Percentiles rank a stretch among this genome's conserved stretches.
phyloP scores from a whole-genome alignment of 2,888 invertebrate genomes.

The Pterobdella sp. region DNA sequence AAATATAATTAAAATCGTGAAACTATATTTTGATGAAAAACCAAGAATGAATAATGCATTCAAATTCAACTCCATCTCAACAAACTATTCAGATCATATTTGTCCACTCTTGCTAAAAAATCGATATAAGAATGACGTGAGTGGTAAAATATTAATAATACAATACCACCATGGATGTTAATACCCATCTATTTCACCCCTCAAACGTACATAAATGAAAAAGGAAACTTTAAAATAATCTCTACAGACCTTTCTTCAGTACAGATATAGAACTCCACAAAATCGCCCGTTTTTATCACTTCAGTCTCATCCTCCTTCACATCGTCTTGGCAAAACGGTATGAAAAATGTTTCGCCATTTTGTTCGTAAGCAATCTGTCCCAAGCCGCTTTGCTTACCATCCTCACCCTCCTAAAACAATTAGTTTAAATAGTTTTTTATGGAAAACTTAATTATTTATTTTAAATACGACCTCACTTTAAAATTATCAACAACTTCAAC shows the following conservation, averaged over 20 bases:
- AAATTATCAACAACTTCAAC: neutral
- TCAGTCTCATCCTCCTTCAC: constrained; percentile 59
- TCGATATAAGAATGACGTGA: no score
- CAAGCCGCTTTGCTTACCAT: constrained; percentile 40
- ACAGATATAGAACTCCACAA: constrained; percentile 91
- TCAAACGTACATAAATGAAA: no score
- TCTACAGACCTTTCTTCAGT: constrained; percentile 80
- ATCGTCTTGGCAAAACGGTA: constrained; percentile 91
- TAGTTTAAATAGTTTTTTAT: neutral
- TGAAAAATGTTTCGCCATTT: constrained; percentile 92
- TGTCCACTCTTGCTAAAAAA: no score
- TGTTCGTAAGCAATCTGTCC: constrained; percentile 95
- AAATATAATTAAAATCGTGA: no score
- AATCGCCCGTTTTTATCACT: constrained; percentile 77
- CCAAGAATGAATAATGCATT: no score
- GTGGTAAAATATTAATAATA: no score
- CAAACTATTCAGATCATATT: no score
- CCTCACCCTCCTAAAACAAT: neutral
- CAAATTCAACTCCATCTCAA: no score
- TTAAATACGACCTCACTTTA: neutral
- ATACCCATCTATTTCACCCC: no score
- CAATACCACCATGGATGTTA: no score
- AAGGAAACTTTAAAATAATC: no score
- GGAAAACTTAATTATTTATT: neutral
- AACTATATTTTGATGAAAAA: no score